Evolutionary conservation across 30 jellyfish, hydroid and myxozoan genomes (phyloP).

Genomic region (Aurelia coerulea): DNA sequence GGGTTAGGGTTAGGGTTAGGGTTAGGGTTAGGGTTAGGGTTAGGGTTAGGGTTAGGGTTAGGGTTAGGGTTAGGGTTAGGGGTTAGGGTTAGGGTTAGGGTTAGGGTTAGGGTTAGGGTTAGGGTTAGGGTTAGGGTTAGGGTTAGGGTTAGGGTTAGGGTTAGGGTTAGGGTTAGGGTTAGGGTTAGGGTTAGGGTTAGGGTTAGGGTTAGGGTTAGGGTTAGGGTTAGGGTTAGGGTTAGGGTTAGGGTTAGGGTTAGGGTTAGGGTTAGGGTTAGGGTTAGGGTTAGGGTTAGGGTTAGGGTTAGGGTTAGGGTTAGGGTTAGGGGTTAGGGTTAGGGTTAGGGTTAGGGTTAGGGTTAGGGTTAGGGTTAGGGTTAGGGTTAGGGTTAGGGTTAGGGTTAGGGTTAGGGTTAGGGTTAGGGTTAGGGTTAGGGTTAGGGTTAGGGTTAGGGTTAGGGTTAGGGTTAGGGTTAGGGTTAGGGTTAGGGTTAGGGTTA

Average conservation of each 20-base stretch:
- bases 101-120: constrained; percentile 53
- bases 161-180: constrained; percentile 70
- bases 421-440: too few relatives aligned
- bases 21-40: constrained; percentile 63
- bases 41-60: constrained; percentile 63
- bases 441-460: too few relatives aligned
- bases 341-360: too few relatives aligned
- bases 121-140: constrained; percentile 38
- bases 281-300: constrained; percentile 54
- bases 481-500: too few relatives aligned
- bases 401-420: too few relatives aligned
- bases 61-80: too few relatives aligned
- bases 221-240: constrained; percentile 25
- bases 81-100: too few relatives aligned
- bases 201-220: constrained; percentile 73
- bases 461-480: too few relatives aligned
- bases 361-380: too few relatives aligned
- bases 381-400: too few relatives aligned
- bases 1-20: constrained; percentile 73
- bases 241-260: constrained; percentile 53
- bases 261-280: constrained; percentile 63
- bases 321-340: too few relatives aligned
- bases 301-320: constrained; percentile 41
- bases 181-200: constrained; percentile 71
- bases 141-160: constrained; percentile 51